A percentile compares a stretch with the other conserved stretches of the same genome.
Conservation (phyloP, 23 tunicate species). For the Styela clava region DNA sequence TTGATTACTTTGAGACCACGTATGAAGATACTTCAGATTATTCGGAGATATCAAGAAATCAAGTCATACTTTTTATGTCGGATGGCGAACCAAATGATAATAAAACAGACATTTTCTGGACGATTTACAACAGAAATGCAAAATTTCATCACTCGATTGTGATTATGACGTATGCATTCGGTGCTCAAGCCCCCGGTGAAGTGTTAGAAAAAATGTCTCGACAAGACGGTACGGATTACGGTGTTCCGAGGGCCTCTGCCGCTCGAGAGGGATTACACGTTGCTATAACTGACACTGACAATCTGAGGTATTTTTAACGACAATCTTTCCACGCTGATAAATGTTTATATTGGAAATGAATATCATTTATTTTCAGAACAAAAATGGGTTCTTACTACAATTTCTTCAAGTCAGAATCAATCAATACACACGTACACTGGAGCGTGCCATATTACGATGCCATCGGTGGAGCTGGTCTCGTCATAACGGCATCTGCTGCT, state of each 20-base stretch:
- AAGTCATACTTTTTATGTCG: constrained; percentile 71
- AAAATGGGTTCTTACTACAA: constrained; percentile 71
- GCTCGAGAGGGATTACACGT: not conserved
- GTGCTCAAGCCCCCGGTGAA: constrained; percentile 43
- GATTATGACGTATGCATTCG: constrained; percentile 62
- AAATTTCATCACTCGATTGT: constrained; percentile 42
- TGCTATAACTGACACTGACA: not conserved
- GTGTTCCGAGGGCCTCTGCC: not conserved
- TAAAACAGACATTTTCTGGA: constrained; percentile 31
- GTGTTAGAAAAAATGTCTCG: constrained; percentile 22
- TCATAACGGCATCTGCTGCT: constrained; percentile 61
- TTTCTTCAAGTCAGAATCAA: constrained; percentile 12
- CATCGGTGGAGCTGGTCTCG: constrained; percentile 56
- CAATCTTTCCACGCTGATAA: too few relatives aligned
- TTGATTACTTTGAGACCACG: constrained; percentile 49
- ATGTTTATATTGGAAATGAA: too few relatives aligned
- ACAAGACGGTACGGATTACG: constrained; percentile 12
- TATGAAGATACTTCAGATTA: not conserved
- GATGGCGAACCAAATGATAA: constrained; percentile 78
- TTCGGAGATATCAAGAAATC: constrained; percentile 20
- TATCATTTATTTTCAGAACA: constrained; percentile 1
- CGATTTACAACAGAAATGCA: constrained; percentile 42
- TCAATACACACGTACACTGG: constrained; percentile 32
- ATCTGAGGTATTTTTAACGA: not conserved
- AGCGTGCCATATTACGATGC: constrained; percentile 80